Conservation (phyloP, 2,888 invertebrate genomes). For the Amphipoea lucens region DNA sequence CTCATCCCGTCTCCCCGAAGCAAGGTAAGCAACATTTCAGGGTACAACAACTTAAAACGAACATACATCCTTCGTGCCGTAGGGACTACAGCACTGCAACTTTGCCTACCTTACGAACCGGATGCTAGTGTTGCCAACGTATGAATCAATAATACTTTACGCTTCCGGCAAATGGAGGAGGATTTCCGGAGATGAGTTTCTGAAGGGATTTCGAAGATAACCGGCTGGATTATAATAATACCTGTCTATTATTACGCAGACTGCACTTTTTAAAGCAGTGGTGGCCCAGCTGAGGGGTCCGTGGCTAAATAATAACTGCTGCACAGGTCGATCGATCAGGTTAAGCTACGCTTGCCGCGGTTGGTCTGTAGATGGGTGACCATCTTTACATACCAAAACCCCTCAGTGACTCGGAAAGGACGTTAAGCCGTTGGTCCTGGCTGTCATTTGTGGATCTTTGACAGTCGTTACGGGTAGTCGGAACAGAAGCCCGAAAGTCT, state of each 20-base stretch:
- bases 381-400: too few species aligned
- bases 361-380: too few species aligned
- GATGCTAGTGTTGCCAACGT: constrained; percentile 26
- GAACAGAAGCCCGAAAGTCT: too few species aligned
- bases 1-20: not conserved
- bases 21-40: constrained; percentile 15
- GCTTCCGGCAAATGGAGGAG: constrained; percentile 23
- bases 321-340: too few species aligned
- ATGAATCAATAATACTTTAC: constrained; percentile 49
- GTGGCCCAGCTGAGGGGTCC: not conserved
- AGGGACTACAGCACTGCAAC: constrained; percentile 32
- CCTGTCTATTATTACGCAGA: too few species aligned
- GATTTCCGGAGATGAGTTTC: constrained; percentile 4
- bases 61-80: constrained; percentile 12
- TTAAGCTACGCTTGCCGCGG: too few species aligned
- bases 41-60: constrained; percentile 7
- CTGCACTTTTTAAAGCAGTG: not conserved
- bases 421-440: too few species aligned
- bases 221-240: not conserved
- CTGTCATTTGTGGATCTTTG: too few species aligned
- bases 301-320: too few species aligned
- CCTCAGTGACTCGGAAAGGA: too few species aligned
- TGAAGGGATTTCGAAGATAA: not conserved
- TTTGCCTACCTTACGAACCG: constrained; percentile 25
- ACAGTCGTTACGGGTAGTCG: too few species aligned